These are phyloP conservation scores for Paradisaea rubra DNA, from an alignment of 2,113 vertebrate genomes.

Conservation along the genomic window DNA sequence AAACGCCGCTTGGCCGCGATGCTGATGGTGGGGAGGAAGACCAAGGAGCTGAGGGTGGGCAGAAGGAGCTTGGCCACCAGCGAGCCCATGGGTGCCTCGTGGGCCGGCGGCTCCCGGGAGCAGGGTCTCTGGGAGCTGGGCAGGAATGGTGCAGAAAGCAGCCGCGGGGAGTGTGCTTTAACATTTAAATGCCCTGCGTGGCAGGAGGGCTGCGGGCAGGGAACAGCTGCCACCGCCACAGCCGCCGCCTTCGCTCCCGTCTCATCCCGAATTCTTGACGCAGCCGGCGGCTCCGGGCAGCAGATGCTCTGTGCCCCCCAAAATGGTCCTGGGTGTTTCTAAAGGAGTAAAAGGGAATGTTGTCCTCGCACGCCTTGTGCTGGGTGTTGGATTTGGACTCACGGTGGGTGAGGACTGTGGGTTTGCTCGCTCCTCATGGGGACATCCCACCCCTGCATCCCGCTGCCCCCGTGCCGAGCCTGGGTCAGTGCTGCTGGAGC, in stretches of 20 bases:
- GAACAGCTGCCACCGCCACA: background rate
- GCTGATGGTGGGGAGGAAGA: conserved; percentile 86
- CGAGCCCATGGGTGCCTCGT: conserved; percentile 77
- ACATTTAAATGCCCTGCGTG: conserved; percentile 75
- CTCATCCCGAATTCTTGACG: background rate
- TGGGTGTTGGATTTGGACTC: background rate
- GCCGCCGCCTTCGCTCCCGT: background rate
- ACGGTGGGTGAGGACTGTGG: fast-evolving
- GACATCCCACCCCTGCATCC: background rate
- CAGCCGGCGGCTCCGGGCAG: background rate
- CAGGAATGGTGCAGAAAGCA: background rate
- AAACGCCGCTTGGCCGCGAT: conserved; percentile 89
- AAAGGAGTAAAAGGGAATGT: background rate
- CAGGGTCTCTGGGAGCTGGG: background rate
- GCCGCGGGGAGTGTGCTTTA: conserved; percentile 71
- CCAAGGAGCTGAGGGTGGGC: conserved; percentile 90
- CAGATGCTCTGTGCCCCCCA: background rate
- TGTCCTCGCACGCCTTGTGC: background rate
- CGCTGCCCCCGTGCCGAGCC: fast-evolving
- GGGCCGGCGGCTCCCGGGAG: fast-evolving
- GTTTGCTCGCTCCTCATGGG: background rate
- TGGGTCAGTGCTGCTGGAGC: background rate
- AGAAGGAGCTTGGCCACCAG: conserved; percentile 90
- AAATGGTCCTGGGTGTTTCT: background rate
- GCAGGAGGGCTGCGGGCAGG: background rate